Evolutionary conservation across 2,888 invertebrate species (phyloP).

Genomic region (Epinotia nisella): DNA sequence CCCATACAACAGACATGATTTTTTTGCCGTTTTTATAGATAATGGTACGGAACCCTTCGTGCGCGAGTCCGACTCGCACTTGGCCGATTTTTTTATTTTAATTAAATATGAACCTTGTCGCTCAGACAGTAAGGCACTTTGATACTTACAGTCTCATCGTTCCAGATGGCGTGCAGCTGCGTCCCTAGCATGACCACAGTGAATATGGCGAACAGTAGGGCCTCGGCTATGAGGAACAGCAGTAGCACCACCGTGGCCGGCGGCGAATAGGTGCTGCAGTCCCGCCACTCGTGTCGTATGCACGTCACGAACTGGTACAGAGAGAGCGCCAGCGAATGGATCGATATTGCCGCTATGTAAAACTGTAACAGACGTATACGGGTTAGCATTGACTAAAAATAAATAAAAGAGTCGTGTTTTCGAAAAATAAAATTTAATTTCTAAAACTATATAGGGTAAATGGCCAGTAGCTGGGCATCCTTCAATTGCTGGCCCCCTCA

Average conservation of each 20-base stretch:
- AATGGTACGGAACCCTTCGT: too few species aligned
- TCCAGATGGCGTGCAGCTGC: conserved; percentile 98
- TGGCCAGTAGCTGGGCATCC: too few species aligned
- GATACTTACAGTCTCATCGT: conserved; percentile 95
- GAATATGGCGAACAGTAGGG: conserved; percentile 98
- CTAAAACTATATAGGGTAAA: too few species aligned
- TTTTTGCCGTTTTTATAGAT: too few species aligned
- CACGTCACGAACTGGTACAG: conserved; percentile 97
- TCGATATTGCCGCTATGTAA: conserved; percentile 98
- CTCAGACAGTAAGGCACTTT: not conserved
- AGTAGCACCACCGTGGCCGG: conserved; percentile 97
- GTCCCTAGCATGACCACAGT: conserved; percentile 99
- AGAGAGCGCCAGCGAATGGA: conserved; percentile 96
- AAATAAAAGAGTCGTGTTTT: too few species aligned
- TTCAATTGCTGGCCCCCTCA: too few species aligned
- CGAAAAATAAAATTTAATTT: too few species aligned
- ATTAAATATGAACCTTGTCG: too few species aligned
- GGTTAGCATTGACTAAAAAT: not conserved
- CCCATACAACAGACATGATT: too few species aligned
- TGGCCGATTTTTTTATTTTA: too few species aligned
- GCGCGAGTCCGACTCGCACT: too few species aligned
- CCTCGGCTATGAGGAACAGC: conserved; percentile 96
- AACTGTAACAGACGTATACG: conserved; percentile 86
- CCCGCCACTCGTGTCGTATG: conserved; percentile 96
- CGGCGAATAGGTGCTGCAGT: conserved; percentile 96